These are phyloP conservation scores for Dendroctonus valens DNA, from an alignment of 1,140 invertebrate species.

Conservation along the genomic window DNA sequence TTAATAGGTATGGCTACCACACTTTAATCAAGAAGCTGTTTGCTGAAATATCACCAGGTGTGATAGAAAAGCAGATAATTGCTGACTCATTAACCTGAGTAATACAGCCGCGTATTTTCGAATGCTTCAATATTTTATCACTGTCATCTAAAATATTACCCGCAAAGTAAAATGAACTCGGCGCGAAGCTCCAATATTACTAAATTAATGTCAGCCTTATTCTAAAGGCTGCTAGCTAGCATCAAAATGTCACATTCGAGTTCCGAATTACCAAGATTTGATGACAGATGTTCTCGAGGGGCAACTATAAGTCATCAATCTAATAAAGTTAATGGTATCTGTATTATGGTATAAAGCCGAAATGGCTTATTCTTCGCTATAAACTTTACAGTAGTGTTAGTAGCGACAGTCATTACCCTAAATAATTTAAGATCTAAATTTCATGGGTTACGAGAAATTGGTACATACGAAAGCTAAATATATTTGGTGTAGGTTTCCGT, in stretches of 20 bases:
- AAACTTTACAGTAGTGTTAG: not conserved
- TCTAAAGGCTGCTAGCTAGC: slow-evolving; percentile 4
- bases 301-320: slow-evolving; percentile 21
- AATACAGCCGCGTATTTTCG: slow-evolving; percentile 1
- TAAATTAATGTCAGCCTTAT: slow-evolving; percentile 13
- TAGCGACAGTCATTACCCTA: not conserved
- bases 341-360: not conserved
- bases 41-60: not conserved
- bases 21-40: too few species aligned
- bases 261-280: slow-evolving; percentile 4
- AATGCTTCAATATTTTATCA: not conserved
- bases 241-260: slow-evolving; percentile 4
- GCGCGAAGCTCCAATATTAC: slow-evolving; percentile 1
- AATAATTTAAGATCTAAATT: not conserved
- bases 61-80: not conserved
- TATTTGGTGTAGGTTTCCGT: not conserved
- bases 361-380: not conserved
- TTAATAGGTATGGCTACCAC: too few species aligned
- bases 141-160: slow-evolving; percentile 2
- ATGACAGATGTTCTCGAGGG: slow-evolving; percentile 18
- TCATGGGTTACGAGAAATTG: not conserved
- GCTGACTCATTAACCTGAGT: not conserved
- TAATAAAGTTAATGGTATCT: slow-evolving; percentile 13
- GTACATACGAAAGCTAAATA: not conserved
- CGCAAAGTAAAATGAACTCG: slow-evolving; percentile 2